A percentile compares a stretch with the other conserved stretches of the same genome.
These are phyloP conservation scores for Mastomys coucha DNA, from an alignment of 2,113 vertebrate genomes.

Conservation along the genomic window DNA sequence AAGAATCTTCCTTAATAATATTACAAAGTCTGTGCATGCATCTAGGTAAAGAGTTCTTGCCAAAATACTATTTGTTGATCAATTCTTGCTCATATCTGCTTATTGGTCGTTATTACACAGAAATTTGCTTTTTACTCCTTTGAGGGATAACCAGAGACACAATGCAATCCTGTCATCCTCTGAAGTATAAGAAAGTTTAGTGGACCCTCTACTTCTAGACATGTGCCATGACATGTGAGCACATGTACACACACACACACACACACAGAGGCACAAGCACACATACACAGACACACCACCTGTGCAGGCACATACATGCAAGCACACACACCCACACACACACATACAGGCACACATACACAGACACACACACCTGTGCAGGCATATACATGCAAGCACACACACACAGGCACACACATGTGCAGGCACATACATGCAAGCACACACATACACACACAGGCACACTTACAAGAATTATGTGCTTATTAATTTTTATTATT, in stretches of 20 bases:
- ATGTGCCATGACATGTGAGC: neutral
- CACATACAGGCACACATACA: neutral
- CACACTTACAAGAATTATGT: neutral
- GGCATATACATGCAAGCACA: too few species aligned
- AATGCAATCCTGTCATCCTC: conserved; percentile 66
- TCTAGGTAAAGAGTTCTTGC: conserved; percentile 80
- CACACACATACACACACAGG: neutral
- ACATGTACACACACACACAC: neutral
- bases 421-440: neutral
- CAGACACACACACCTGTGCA: too few species aligned
- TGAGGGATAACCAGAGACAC: conserved; percentile 74
- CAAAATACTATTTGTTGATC: conserved; percentile 70
- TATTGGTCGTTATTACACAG: conserved; percentile 69
- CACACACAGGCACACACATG: neutral
- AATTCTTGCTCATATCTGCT: conserved; percentile 78
- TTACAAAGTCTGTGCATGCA: conserved; percentile 79
- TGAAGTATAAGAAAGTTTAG: conserved; percentile 24
- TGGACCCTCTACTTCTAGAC: neutral
- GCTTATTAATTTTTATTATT: conserved; percentile 37
- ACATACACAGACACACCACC: neutral
- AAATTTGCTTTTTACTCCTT: conserved; percentile 48
- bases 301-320: neutral
- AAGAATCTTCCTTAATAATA: conserved; percentile 53
- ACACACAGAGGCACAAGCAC: neutral
- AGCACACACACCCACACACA: neutral